These are phyloP conservation scores for Diachasmimorpha longicaudata DNA, from an alignment of 1,140 invertebrate genomes.

Conservation along the genomic window DNA sequence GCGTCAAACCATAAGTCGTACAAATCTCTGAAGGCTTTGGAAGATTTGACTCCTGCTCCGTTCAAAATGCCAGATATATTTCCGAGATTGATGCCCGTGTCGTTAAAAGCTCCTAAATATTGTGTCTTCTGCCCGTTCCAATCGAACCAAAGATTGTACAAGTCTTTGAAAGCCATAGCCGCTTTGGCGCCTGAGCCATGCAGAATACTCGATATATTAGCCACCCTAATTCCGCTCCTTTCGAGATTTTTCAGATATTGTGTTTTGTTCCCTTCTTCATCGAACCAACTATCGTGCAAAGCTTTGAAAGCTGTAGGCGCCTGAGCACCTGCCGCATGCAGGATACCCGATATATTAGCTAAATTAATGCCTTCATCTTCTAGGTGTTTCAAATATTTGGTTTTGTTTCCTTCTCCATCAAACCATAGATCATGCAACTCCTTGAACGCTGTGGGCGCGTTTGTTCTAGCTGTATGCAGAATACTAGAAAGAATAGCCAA, in stretches of 20 bases:
- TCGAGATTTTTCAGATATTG: slow-evolving; percentile 32
- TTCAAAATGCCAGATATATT: background rate
- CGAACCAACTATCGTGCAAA: slow-evolving; percentile 35
- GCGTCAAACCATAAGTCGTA: slow-evolving; percentile 36
- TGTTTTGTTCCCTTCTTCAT: slow-evolving; percentile 37
- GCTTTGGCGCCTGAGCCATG: slow-evolving; percentile 30
- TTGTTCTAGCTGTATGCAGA: background rate
- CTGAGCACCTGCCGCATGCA: slow-evolving; percentile 21
- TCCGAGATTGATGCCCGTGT: background rate
- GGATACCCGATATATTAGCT: background rate
- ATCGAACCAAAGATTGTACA: slow-evolving; percentile 35
- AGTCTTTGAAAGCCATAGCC: slow-evolving; percentile 32
- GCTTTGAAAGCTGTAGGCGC: slow-evolving; percentile 33
- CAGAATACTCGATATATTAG: slow-evolving; percentile 3
- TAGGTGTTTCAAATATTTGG: slow-evolving; percentile 23
- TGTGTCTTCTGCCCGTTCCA: slow-evolving; percentile 31
- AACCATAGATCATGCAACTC: slow-evolving; percentile 36
- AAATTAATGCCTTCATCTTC: background rate
- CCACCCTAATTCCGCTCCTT: slow-evolving; percentile 24
- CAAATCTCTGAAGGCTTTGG: slow-evolving; percentile 31
- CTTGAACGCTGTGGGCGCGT: slow-evolving; percentile 34
- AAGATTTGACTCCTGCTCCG: slow-evolving; percentile 23
- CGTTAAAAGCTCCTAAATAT: background rate
- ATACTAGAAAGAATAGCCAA: background rate
- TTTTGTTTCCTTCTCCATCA: slow-evolving; percentile 32